A percentile compares a stretch with the other conserved stretches of the same genome.
Evolutionary conservation across 2,113 vertebrate species (phyloP).

Genomic region (Serilophus lunatus): DNA sequence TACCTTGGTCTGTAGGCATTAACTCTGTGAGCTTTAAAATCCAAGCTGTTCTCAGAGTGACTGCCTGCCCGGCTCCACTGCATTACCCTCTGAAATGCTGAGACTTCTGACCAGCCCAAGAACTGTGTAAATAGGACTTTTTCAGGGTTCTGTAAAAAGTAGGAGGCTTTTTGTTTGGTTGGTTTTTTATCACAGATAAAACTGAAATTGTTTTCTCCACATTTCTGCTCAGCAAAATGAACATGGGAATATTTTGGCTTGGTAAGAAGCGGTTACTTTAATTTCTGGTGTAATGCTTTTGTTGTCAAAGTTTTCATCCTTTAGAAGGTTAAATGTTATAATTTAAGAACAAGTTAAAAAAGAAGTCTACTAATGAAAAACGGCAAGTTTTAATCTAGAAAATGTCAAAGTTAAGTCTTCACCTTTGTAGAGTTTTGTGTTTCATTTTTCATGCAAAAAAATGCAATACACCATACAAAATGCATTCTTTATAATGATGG

Average conservation of each 20-base stretch:
- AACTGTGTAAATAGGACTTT: background rate
- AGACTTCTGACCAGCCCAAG: background rate
- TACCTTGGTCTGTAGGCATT: conserved; percentile 15
- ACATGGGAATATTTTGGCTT: background rate
- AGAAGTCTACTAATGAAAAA: background rate
- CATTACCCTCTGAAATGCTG: background rate
- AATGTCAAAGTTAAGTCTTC: background rate
- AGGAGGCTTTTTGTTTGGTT: fast-evolving
- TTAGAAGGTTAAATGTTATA: background rate
- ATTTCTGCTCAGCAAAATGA: background rate
- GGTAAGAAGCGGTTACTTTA: background rate
- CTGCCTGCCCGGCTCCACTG: background rate
- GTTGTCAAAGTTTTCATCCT: background rate
- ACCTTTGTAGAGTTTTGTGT: background rate
- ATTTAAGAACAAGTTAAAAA: no score
- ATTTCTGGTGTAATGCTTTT: background rate
- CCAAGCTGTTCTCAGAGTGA: background rate
- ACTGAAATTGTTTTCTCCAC: background rate
- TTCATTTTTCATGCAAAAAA: background rate
- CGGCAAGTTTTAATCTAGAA: background rate
- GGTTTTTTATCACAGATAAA: background rate
- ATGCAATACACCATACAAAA: background rate
- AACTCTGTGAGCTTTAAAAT: conserved; percentile 33
- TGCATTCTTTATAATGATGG: background rate
- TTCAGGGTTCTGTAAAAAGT: background rate